Evolutionary conservation across 2,888 invertebrate genomes (phyloP), one percentile per base, ranked within the genome.

Genomic region (Lochmaea capreae): DNA sequence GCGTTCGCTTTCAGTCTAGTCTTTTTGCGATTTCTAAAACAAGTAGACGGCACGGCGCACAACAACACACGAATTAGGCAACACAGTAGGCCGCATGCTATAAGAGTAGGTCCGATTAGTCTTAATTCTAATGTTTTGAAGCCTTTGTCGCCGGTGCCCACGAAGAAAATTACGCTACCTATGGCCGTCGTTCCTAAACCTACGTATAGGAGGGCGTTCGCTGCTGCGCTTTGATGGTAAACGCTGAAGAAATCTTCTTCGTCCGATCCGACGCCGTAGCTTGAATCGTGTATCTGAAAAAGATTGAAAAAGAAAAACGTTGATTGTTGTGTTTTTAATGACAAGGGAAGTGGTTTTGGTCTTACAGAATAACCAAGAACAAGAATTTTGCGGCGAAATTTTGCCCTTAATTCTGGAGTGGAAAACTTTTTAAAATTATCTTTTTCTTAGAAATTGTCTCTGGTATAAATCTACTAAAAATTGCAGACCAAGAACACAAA

Each of bases 61-160:
- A 96, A 91, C 85, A 93, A 89, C 83, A 96, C 93, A 82, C 96
- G 92, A 83, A 96, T 90, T 84, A 95, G 89, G 88, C 95, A 95
- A 88, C 95, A 95, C 80, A 94, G 90, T 83, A 95, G 90, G 81
- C 96, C 96, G 82, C 94, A 90, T 83, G 91, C 92, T 85, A 85
- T 81, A 73, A 87, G 79, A 77, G 94, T 93, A 77, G 96, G 96
- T 77, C 96, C 96, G 87, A 96, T 95, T 84, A 96, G 90, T 82
- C 95, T 92, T 81, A 96, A 89, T 85, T 95, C 95, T 78, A 94
- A 92, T 79, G 96, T 95, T 88, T 92, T 95, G 91, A 93, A 95
- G 88, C 92, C 91, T 88, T 95, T 95, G 89, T 96, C 96, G 84
- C 96, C 96, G 79, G 95, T 95, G 81, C 95, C 96, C 79, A 96